These are phyloP conservation scores for Cairina moschata DNA, from an alignment of 2,113 vertebrate genomes.

Conservation along the genomic window DNA sequence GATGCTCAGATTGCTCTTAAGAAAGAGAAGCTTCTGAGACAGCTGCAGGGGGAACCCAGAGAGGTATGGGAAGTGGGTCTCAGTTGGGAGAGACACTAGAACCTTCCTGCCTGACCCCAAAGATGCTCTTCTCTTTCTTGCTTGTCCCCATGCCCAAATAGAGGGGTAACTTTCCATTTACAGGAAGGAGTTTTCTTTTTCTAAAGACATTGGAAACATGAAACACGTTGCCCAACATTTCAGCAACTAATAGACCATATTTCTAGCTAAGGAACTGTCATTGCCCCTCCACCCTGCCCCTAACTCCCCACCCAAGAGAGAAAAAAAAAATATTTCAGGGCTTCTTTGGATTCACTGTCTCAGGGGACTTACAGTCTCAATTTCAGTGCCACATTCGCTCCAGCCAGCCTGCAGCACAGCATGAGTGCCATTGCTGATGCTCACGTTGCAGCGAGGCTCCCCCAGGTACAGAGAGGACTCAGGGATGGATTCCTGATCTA, in stretches of 20 bases:
- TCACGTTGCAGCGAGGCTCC: slow-evolving; percentile 74
- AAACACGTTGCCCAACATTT: not conserved
- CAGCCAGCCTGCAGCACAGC: slow-evolving; percentile 78
- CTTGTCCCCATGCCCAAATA: not conserved
- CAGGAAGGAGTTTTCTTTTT: not conserved
- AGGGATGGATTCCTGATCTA: slow-evolving; percentile 73
- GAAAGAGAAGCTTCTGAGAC: not conserved
- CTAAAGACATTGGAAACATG: not conserved
- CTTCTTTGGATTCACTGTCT: not conserved
- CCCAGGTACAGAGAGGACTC: slow-evolving; percentile 84
- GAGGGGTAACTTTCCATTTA: not conserved
- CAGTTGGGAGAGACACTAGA: not conserved
- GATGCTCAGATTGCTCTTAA: not conserved
- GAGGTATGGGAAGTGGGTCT: not conserved
- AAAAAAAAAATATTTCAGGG: accelerated
- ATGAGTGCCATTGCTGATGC: slow-evolving; percentile 75
- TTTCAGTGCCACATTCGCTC: slow-evolving; percentile 78
- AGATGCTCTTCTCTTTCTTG: not conserved
- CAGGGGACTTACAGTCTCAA: slow-evolving; percentile 76
- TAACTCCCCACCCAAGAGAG: too few relatives aligned
- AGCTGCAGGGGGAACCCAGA: not conserved
- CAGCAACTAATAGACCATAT: not conserved
- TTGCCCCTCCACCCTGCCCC: not conserved
- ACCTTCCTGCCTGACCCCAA: not conserved
- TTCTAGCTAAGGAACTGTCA: not conserved